Percentiles rank a stretch among this genome's conserved stretches.
These are phyloP conservation scores for Latrodectus geometricus DNA, from an alignment of 1,140 invertebrate species.

Conservation along the genomic window DNA sequence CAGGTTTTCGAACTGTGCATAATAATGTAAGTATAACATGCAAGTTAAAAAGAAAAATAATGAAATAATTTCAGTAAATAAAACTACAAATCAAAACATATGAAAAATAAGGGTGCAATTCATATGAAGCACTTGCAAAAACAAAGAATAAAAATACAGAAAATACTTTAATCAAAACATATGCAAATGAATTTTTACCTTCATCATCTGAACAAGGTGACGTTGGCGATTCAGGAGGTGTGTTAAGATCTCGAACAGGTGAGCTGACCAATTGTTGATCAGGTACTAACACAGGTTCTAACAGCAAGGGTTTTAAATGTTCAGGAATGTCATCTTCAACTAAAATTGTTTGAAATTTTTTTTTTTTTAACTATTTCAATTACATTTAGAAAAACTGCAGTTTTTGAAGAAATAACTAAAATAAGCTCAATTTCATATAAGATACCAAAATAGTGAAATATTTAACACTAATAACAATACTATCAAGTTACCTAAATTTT, in stretches of 20 bases:
- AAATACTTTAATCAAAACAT: constrained; percentile 3
- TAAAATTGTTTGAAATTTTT: not conserved
- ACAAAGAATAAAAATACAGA: constrained; percentile 5
- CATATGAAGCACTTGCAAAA: not conserved
- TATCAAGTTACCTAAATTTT: no score
- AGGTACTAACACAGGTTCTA: constrained; percentile 63
- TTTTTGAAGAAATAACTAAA: not conserved
- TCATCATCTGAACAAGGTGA: constrained; percentile 67
- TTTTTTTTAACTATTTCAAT: not conserved
- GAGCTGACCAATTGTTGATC: constrained; percentile 48
- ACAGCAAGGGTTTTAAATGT: constrained; percentile 64
- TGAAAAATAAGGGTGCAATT: not conserved
- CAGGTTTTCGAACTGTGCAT: constrained; percentile 38
- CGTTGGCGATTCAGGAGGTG: constrained; percentile 64
- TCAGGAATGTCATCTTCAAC: constrained; percentile 66
- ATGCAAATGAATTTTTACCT: constrained; percentile 56
- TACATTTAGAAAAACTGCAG: not conserved
- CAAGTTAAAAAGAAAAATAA: not conserved
- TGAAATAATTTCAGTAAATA: not conserved
- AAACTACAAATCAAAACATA: constrained; percentile 12
- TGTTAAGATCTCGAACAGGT: constrained; percentile 50
- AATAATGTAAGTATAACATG: constrained; percentile 18
- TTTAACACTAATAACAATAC: no score
- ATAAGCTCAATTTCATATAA: no score
- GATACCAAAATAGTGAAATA: no score